A percentile compares a stretch with the other conserved stretches of the same genome.
Evolutionary conservation across 1,140 invertebrate genomes (phyloP).

Genomic region (Pseudomyrmex pallidus): DNA sequence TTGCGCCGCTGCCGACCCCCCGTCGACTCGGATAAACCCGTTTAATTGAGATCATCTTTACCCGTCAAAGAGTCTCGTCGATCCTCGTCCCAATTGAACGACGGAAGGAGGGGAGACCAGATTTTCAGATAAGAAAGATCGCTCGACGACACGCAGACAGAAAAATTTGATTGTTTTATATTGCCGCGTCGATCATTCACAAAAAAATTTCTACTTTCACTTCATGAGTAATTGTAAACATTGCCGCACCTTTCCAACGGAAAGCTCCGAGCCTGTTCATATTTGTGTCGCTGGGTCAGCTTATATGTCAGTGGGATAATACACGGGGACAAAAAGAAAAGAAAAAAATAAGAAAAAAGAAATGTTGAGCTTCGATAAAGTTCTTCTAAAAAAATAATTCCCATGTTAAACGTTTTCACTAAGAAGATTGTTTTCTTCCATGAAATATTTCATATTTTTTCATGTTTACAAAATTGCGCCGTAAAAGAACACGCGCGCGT

Average conservation of each 20-base stretch:
- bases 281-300: constrained; percentile 43
- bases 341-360: neutral
- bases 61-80: constrained; percentile 67
- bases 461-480: no score
- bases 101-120: constrained; percentile 1
- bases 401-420: no score
- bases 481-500: no score
- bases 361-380: neutral
- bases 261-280: neutral
- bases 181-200: neutral
- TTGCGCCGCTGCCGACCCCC: constrained; percentile 77
- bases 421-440: no score
- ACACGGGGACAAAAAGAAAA: neutral
- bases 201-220: constrained; percentile 10
- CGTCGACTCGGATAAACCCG: constrained; percentile 79
- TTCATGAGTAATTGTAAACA: constrained; percentile 25
- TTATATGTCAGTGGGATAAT: neutral
- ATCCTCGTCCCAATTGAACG: constrained; percentile 58
- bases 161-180: constrained; percentile 31
- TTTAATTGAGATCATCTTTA: constrained; percentile 82
- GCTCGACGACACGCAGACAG: neutral
- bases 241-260: constrained; percentile 33
- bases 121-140: constrained; percentile 46
- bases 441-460: no score
- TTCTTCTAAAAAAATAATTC: no score